These are phyloP conservation scores for Mycetomoellerius zeteki DNA, from an alignment of 1,140 invertebrate genomes.

Conservation along the genomic window DNA sequence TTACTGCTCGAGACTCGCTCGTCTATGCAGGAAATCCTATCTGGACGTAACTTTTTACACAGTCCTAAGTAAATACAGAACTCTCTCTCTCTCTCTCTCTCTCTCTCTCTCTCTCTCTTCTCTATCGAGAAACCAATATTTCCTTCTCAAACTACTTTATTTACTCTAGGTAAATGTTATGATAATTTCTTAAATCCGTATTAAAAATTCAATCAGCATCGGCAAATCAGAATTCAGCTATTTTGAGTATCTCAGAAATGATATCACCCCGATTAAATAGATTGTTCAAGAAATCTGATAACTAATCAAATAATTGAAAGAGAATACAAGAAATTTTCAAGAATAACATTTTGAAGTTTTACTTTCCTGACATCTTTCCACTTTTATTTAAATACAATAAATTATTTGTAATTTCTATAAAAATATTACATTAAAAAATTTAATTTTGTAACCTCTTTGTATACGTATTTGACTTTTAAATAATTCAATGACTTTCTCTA, in stretches of 20 bases:
- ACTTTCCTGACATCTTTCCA: background rate
- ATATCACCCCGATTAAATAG: background rate
- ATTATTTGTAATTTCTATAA: background rate
- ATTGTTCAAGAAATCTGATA: slow-evolving; percentile 1
- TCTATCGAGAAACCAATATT: slow-evolving; percentile 52
- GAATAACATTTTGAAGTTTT: background rate
- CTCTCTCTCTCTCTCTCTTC: no score
- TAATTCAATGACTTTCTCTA: background rate
- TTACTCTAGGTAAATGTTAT: slow-evolving; percentile 44
- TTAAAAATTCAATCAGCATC: slow-evolving; percentile 2
- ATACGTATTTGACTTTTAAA: background rate
- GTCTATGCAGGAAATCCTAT: slow-evolving; percentile 16
- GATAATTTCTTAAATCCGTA: slow-evolving; percentile 36
- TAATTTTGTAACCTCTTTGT: background rate
- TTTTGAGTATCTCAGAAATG: background rate
- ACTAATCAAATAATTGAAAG: background rate
- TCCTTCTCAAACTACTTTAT: slow-evolving; percentile 33
- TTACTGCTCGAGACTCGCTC: slow-evolving; percentile 21
- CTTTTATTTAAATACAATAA: background rate
- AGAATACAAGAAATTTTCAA: background rate
- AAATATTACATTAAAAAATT: background rate
- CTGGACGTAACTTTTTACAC: slow-evolving; percentile 46
- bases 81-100: no score
- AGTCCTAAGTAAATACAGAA: slow-evolving; percentile 50
- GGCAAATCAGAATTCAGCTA: background rate